These are phyloP conservation scores for Ischnura elegans DNA, from an alignment of 2,888 invertebrate species.

Conservation along the genomic window DNA sequence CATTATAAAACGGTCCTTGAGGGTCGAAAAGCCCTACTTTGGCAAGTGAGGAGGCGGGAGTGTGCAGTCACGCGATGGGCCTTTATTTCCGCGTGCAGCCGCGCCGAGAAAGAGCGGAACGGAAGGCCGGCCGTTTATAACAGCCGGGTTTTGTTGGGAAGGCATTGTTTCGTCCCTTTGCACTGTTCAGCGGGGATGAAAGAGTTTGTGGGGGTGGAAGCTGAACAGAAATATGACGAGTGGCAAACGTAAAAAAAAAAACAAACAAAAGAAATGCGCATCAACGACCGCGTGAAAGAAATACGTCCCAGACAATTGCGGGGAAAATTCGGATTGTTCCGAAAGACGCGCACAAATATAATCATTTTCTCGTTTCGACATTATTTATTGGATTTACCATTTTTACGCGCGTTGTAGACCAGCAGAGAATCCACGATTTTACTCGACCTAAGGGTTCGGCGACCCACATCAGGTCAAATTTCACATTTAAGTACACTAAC, in stretches of 20 bases:
- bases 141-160: neutral
- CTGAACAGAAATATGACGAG: neutral
- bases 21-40: neutral
- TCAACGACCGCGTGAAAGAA: neutral
- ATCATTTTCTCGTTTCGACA: constrained; percentile 26
- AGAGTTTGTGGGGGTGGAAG: neutral
- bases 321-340: neutral
- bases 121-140: neutral
- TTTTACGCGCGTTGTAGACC: too few species aligned
- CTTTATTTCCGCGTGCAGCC: constrained; percentile 10
- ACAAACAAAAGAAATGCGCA: neutral
- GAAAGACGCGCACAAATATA: neutral
- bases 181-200: neutral
- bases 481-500: too few species aligned
- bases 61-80: neutral
- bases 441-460: too few species aligned
- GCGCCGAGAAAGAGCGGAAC: neutral
- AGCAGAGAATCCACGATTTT: too few species aligned
- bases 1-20: too few species aligned
- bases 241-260: neutral
- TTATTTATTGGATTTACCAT: too few species aligned
- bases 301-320: neutral
- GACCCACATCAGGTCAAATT: too few species aligned
- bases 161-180: neutral
- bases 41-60: neutral